Percentiles rank a stretch among this genome's conserved stretches.
Conservation (phyloP, 1,140 invertebrate species). For the Drosophila melanogaster region DNA sequence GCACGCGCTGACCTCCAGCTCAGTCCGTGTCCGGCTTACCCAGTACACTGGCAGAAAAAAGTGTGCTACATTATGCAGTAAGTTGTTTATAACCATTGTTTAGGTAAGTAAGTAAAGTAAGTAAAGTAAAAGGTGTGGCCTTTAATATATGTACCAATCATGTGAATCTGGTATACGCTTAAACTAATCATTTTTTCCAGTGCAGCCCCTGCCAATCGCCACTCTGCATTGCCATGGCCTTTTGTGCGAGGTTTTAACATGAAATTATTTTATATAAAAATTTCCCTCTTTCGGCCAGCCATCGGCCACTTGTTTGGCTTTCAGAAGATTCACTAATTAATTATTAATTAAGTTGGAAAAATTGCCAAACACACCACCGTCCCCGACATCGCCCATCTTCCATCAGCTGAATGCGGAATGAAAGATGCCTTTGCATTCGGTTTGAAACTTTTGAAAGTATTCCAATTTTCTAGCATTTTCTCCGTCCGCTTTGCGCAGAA, state of each 20-base stretch:
- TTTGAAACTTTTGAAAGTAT: conserved; percentile 72
- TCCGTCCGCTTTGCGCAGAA: conserved; percentile 47
- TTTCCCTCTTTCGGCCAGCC: conserved; percentile 28
- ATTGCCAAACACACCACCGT: conserved; percentile 28
- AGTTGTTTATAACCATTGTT: not conserved
- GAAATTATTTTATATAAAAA: conserved; percentile 69
- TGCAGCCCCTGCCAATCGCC: not conserved
- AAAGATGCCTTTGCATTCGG: conserved; percentile 39
- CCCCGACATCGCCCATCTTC: not conserved
- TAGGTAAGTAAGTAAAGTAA: no score
- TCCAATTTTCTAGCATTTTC: conserved; percentile 75
- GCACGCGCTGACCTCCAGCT: conserved; percentile 59
- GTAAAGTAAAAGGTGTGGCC: no score
- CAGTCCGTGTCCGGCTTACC: conserved; percentile 1
- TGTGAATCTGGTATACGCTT: no score
- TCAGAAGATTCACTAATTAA: conserved; percentile 74
- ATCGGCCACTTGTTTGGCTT: conserved; percentile 70
- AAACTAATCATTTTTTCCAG: not conserved
- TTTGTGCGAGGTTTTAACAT: conserved; percentile 71
- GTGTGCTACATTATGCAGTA: no score
- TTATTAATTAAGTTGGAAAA: conserved; percentile 78
- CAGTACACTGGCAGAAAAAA: conserved; percentile 11
- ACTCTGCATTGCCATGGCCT: conserved; percentile 29
- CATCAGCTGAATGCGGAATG: conserved; percentile 4
- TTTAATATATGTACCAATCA: no score